phyloP scores from a whole-genome alignment of 2,797 vertebrate genomes.

The Caiman crocodilus region DNA sequence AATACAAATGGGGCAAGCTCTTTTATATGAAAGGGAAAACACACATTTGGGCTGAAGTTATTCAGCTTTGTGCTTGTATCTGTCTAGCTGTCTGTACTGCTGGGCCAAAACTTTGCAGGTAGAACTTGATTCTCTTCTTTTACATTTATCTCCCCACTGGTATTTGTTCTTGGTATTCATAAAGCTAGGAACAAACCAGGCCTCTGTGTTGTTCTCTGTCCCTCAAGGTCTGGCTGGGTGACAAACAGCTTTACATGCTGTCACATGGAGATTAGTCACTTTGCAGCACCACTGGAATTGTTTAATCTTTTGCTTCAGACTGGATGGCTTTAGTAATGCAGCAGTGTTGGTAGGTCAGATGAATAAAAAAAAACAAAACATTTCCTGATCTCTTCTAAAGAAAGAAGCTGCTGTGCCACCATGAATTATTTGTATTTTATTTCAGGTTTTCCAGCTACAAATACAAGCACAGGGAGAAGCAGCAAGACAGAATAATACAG shows the following conservation, averaged over 20 bases:
- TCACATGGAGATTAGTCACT: neutral
- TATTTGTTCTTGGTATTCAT: neutral
- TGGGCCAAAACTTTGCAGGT: neutral
- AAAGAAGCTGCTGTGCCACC: neutral
- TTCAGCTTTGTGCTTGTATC: neutral
- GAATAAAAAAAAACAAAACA: neutral
- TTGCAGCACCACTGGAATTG: fast-evolving
- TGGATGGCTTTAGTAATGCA: neutral
- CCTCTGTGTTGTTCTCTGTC: neutral
- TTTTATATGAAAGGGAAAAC: fast-evolving
- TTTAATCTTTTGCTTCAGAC: neutral
- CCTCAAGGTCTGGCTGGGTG: neutral
- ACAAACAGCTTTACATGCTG: neutral
- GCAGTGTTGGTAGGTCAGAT: neutral
- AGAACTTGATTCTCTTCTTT: neutral
- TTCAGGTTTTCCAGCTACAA: neutral
- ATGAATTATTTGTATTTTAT: neutral
- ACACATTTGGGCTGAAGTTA: neutral
- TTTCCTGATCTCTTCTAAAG: neutral
- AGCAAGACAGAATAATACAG: neutral
- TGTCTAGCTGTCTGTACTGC: fast-evolving
- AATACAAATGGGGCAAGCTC: fast-evolving
- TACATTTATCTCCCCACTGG: neutral
- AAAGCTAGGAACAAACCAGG: neutral
- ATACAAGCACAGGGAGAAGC: neutral